Base-by-base conservation (phyloP, 2,113 vertebrate species). In the Fukomys damarensis region DNA sequence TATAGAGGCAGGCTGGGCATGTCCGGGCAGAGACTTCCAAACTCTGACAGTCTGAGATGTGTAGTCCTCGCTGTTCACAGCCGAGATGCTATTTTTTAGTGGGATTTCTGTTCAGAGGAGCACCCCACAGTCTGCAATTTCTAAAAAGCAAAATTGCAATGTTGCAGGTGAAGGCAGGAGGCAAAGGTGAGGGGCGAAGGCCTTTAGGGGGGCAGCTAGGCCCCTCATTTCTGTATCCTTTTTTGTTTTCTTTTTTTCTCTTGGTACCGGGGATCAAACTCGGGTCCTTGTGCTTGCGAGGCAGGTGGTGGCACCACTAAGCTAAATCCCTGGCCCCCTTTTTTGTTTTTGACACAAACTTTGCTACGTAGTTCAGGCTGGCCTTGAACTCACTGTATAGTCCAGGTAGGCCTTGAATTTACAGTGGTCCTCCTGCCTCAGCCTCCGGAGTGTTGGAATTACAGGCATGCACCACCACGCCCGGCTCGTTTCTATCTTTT, bases 21-120 rank as follows among this genome's bases (percentile, higher is more conserved):
- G 98, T 85, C 97, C 19, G 93, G 98, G 96, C 98, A 98, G 97
- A 93, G 54, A 77, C 89, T 96, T 97, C 86, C 49, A 98, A 96
- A 92, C 94, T 19, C 49, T 7, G 16, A 72, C 35, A 91, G 90
- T 66, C 52, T 32, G 85, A 77, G 68, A 82, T 84, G 80, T 89
- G 88, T 52, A 85, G 46, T 2, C 54, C 32, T 1, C 93, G 93
- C 89, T 65, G 77, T 43, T 92, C 72, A n/a, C 74, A 96, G 86
- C 63, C 52, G 43, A 72, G 22, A 63, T 82, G 87, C 63, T 72
- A 13, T 28, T 84, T 96, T 79, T 77, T 68, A 59, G n/a, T 80
- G 19, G 65, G 28, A 91, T 97, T 79, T 90, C 86, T 89, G 32
- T 94, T 87, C 61, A 93, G 79, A 96, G 68, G 22, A 72, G 87